Evolutionary conservation across 2,113 vertebrate genomes (phyloP).

Genomic region (Alligator mississippiensis): DNA sequence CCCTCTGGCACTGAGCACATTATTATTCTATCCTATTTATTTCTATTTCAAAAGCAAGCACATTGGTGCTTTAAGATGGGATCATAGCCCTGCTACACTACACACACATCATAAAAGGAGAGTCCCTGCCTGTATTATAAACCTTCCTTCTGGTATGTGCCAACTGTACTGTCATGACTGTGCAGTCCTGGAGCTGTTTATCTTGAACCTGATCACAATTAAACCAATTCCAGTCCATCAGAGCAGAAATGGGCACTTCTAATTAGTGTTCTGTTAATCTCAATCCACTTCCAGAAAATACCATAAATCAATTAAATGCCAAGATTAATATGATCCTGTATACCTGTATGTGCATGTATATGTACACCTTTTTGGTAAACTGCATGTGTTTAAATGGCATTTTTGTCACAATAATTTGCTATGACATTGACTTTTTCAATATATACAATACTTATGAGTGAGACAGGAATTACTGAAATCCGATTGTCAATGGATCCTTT

Average conservation of each 20-base stretch:
- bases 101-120: background rate
- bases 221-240: too few relatives aligned
- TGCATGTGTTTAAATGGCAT: background rate
- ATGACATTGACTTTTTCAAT: background rate
- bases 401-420: background rate
- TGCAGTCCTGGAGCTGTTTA: too few relatives aligned
- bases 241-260: too few relatives aligned
- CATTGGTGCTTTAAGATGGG: background rate
- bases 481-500: conserved; percentile 37
- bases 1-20: background rate
- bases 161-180: too few relatives aligned
- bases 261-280: too few relatives aligned
- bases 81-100: background rate
- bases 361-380: background rate
- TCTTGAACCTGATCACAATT: too few relatives aligned
- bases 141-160: too few relatives aligned
- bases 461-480: conserved; percentile 15
- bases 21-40: background rate
- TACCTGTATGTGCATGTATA: too few relatives aligned
- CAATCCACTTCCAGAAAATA: too few relatives aligned
- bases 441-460: background rate
- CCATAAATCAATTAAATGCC: too few relatives aligned
- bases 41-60: background rate
- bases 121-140: too few relatives aligned
- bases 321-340: too few relatives aligned